These are phyloP conservation scores for Parascotia fuliginaria DNA, from an alignment of 2,888 invertebrate species.

Conservation along the genomic window DNA sequence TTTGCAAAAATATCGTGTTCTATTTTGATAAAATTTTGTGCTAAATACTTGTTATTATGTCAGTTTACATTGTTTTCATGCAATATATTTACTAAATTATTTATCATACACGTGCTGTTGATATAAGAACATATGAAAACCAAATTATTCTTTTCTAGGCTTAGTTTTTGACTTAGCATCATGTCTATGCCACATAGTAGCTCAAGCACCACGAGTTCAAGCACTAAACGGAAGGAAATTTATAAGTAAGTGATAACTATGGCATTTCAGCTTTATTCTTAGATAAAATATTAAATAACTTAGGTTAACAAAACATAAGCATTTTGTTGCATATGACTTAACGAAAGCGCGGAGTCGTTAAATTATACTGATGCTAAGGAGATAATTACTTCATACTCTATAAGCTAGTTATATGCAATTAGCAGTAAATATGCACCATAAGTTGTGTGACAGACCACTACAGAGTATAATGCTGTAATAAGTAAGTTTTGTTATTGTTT, in stretches of 20 bases:
- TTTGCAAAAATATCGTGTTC: constrained; percentile 17
- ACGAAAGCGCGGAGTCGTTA: neutral
- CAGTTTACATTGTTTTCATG: neutral
- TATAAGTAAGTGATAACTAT: constrained; percentile 71
- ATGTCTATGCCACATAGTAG: constrained; percentile 85
- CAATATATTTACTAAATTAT: neutral
- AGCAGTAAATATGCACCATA: neutral
- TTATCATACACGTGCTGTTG: too few relatives aligned
- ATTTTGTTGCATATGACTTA: neutral
- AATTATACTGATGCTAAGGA: neutral
- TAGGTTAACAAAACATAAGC: neutral
- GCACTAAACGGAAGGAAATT: constrained; percentile 83
- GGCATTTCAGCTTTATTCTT: neutral
- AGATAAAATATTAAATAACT: neutral
- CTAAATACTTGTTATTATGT: constrained; percentile 12
- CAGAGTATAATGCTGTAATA: neutral
- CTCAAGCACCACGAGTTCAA: constrained; percentile 78
- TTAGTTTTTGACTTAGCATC: constrained; percentile 22
- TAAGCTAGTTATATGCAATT: neutral
- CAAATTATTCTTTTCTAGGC: constrained; percentile 14
- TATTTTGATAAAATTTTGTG: constrained; percentile 11
- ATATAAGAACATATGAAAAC: neutral
- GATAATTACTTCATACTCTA: neutral
- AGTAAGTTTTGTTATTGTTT: too few relatives aligned
- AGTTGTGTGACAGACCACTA: neutral